Evolutionary conservation across 1,140 invertebrate species (phyloP).

Genomic region (Bactericera cockerelli): DNA sequence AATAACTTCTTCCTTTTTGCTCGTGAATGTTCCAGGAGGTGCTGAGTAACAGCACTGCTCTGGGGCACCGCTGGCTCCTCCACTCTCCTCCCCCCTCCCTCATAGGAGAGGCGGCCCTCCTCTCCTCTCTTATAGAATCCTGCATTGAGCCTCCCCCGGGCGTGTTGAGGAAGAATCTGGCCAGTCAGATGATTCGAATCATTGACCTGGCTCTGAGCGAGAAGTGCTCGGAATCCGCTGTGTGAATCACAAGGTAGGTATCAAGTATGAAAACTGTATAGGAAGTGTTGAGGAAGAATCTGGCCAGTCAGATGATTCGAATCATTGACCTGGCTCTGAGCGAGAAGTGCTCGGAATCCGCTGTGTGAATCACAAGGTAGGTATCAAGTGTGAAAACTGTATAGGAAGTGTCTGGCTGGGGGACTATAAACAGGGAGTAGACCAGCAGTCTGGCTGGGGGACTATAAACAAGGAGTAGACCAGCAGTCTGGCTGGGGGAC

Average conservation of each 20-base stretch:
- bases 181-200: neutral
- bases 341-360: too few relatives aligned
- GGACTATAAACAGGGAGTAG: too few relatives aligned
- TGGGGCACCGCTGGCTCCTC: neutral
- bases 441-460: too few relatives aligned
- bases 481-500: too few relatives aligned
- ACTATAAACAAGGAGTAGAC: too few relatives aligned
- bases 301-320: neutral
- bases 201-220: neutral
- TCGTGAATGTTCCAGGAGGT: neutral
- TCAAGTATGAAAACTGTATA: too few relatives aligned
- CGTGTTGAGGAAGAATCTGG: neutral
- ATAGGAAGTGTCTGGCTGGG: too few relatives aligned
- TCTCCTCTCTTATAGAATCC: neutral
- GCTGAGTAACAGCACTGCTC: conserved; percentile 5
- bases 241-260: too few relatives aligned
- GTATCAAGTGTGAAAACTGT: too few relatives aligned
- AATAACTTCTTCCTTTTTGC: too few relatives aligned
- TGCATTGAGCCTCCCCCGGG: neutral
- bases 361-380: too few relatives aligned
- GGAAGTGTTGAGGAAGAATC: neutral
- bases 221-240: conserved; percentile 1
- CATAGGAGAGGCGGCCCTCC: neutral
- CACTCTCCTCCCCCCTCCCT: conserved; percentile 1
- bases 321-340: neutral